These are phyloP conservation scores for Podilymbus podiceps DNA, from an alignment of 2,113 vertebrate species.

Conservation along the genomic window DNA sequence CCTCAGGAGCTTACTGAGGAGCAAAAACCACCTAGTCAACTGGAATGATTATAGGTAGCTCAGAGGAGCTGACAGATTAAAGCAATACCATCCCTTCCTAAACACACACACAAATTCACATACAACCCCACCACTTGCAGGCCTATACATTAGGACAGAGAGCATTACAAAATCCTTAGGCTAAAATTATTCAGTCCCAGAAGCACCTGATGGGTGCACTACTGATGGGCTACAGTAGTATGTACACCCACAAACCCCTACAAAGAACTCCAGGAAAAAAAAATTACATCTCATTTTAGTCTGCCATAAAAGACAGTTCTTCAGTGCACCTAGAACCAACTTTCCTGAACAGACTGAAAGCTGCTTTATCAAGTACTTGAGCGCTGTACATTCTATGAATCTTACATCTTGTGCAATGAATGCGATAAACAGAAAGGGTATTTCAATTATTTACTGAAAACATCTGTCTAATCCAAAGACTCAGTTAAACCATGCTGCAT, in stretches of 20 bases:
- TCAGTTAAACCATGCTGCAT: neutral
- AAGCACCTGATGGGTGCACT: neutral
- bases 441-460: neutral
- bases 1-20: neutral
- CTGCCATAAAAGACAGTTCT: neutral
- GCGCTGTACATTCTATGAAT: neutral
- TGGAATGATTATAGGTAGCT: neutral
- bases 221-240: neutral
- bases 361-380: neutral
- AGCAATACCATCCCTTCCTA: neutral
- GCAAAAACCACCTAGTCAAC: neutral
- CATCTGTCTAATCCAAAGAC: neutral
- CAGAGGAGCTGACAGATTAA: neutral
- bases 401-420: neutral
- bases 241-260: neutral
- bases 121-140: neutral
- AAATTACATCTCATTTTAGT: neutral
- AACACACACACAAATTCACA: neutral
- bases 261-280: neutral
- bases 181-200: neutral
- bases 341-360: neutral
- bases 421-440: neutral
- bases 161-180: neutral
- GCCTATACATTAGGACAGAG: neutral
- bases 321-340: neutral